A percentile compares a stretch with the other conserved stretches of the same genome.
These are phyloP conservation scores for Macrotus californicus DNA, from an alignment of 2,113 vertebrate species.

Conservation along the genomic window DNA sequence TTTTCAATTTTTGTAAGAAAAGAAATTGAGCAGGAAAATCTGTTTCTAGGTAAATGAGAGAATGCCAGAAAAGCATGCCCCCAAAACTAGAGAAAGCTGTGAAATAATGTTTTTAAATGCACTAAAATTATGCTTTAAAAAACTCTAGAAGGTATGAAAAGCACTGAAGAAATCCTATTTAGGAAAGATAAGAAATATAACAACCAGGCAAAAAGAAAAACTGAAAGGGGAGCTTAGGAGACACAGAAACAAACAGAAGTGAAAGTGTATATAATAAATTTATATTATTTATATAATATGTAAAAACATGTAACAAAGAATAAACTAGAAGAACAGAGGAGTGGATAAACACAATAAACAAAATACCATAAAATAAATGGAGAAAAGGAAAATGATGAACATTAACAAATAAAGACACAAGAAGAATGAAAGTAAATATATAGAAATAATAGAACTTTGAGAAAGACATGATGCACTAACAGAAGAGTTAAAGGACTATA, in stretches of 20 bases:
- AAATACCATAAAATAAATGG: background rate
- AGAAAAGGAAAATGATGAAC: background rate
- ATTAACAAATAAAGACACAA: background rate
- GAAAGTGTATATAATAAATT: background rate
- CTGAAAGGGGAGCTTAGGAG: background rate
- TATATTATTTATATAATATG: background rate
- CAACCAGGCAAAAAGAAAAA: background rate
- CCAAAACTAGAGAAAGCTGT: background rate
- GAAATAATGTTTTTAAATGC: background rate
- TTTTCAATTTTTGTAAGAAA: background rate
- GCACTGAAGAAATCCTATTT: background rate
- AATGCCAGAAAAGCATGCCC: background rate
- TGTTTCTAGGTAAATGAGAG: background rate
- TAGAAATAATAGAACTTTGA: background rate
- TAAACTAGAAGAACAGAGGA: background rate
- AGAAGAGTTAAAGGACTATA: background rate
- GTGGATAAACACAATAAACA: background rate
- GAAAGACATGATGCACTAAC: background rate
- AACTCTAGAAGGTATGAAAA: background rate
- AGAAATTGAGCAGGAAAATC: background rate
- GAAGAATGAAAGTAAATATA: background rate
- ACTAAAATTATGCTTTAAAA: background rate
- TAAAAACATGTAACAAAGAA: background rate
- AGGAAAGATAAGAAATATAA: background rate
- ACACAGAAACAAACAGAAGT: background rate